phyloP scores from a whole-genome alignment of 2,797 vertebrate genomes.

The Phoxinus dragarum region DNA sequence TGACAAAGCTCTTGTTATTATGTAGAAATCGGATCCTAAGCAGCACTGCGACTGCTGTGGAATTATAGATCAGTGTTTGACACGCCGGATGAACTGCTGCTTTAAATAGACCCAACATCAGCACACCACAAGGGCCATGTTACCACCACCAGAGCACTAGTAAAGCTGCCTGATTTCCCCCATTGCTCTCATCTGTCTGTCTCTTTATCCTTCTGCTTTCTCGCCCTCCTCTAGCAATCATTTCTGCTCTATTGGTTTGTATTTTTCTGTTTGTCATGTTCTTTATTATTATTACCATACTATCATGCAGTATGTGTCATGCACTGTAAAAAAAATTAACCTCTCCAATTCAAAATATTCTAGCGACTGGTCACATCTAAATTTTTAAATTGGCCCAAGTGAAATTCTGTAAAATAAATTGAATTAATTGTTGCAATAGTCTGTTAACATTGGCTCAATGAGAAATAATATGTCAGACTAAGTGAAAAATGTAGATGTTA shows the following conservation, averaged over 20 bases:
- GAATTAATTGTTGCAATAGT: too few relatives aligned
- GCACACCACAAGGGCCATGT: slow-evolving; percentile 3
- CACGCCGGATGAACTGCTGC: slow-evolving; percentile 14
- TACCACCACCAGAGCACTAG: slow-evolving; percentile 15
- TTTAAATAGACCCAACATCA: slow-evolving; percentile 52
- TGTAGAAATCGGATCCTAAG: slow-evolving; percentile 41
- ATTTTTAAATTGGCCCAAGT: too few relatives aligned
- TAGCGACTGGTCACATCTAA: too few relatives aligned
- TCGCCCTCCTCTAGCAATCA: not conserved
- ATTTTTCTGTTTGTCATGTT: not conserved
- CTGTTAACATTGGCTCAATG: too few relatives aligned
- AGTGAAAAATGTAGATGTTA: too few relatives aligned
- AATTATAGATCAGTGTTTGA: slow-evolving; percentile 52
- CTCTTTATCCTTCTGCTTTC: slow-evolving; percentile 28
- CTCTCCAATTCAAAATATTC: too few relatives aligned
- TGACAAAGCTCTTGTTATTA: slow-evolving; percentile 62
- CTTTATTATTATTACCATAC: not conserved
- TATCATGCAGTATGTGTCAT: not conserved
- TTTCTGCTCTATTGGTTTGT: not conserved
- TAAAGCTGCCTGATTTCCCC: not conserved
- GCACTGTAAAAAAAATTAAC: too few relatives aligned
- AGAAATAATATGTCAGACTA: too few relatives aligned
- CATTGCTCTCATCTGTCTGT: not conserved
- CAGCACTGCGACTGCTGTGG: slow-evolving; percentile 44
- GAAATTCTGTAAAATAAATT: too few relatives aligned